These are phyloP conservation scores for Canis aureus DNA, from an alignment of 2,113 vertebrate genomes.

Conservation along the genomic window DNA sequence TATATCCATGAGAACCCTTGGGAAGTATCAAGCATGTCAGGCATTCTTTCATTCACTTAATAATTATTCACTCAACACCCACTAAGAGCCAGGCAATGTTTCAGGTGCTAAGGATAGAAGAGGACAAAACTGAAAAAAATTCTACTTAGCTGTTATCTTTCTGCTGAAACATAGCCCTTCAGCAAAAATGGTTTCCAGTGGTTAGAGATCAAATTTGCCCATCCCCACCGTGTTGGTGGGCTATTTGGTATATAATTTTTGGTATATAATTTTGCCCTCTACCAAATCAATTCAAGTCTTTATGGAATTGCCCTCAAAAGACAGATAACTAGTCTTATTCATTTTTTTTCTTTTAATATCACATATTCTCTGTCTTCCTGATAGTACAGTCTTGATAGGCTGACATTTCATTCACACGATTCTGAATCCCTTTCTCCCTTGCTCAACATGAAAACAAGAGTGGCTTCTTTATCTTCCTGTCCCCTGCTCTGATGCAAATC, in stretches of 20 bases:
- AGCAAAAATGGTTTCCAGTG: not conserved
- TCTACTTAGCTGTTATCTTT: not conserved
- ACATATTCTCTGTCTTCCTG: not conserved
- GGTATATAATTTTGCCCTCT: not conserved
- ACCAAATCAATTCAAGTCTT: not conserved
- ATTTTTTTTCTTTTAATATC: not conserved
- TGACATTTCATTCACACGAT: slow-evolving; percentile 1
- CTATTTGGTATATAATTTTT: not conserved
- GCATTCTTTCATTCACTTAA: not conserved
- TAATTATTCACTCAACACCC: not conserved
- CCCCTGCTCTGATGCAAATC: not conserved
- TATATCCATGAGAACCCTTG: not conserved
- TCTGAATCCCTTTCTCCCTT: not conserved
- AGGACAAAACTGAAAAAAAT: not conserved
- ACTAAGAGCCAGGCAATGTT: not conserved
- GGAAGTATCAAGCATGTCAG: not conserved
- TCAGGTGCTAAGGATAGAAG: not conserved
- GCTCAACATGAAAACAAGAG: not conserved
- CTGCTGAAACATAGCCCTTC: not conserved
- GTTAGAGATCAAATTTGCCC: not conserved
- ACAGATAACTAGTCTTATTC: not conserved
- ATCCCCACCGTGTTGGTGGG: not conserved
- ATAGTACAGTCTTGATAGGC: not conserved
- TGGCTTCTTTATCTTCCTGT: not conserved
- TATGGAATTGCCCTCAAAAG: not conserved